Evolutionary conservation across 2,113 vertebrate genomes (phyloP), one percentile per base, ranked within the genome.

Genomic region (Strigops habroptila): DNA sequence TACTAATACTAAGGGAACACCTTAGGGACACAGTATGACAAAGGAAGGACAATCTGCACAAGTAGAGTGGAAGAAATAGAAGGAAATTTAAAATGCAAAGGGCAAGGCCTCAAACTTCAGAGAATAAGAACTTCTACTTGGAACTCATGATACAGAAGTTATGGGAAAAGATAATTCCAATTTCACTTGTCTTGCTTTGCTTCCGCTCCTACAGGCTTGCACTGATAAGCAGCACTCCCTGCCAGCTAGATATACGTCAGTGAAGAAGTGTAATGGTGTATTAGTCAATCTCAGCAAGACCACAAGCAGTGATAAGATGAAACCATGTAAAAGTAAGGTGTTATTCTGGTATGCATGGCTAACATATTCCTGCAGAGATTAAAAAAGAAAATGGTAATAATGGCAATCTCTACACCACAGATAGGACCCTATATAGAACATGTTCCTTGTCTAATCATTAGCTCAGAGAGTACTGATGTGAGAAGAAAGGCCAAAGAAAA

Each of bases 251-350:
- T 39, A 88, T 5, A 52, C 18, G 44, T 57, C 52, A 83, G 53
- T 53, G 43, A 76, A 60, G 48, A 71, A 90, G 21, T 57, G 39
- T 33, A 80, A 83, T n/a, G 63, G 18, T 71, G 13, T 74, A 65
- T 87, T 74, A 95, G 78, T 91, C 70, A 87, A 33, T 73, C 93
- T 51, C 86, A 95, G 75, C 52, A 80, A 76, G 75, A 71, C 35
- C 67, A 88, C 52, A 80, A 92, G 53, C 24, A 57, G 24, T 28
- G 76, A n/a, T 73, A 76, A 77, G n/a, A 88, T 37, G 83, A 86
- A 90, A 44, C 49, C 79, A 80, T 1, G 24, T 76, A 64, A 93
- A 88, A 80, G 57, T 48, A 90, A 79, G 52, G 90, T 55, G 31
- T 23, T 83, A 83, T 88, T 83, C 82, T 0, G 8, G 35, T 44